These are phyloP conservation scores for Calyptomena viridis DNA, from an alignment of 2,113 vertebrate genomes.

Conservation along the genomic window DNA sequence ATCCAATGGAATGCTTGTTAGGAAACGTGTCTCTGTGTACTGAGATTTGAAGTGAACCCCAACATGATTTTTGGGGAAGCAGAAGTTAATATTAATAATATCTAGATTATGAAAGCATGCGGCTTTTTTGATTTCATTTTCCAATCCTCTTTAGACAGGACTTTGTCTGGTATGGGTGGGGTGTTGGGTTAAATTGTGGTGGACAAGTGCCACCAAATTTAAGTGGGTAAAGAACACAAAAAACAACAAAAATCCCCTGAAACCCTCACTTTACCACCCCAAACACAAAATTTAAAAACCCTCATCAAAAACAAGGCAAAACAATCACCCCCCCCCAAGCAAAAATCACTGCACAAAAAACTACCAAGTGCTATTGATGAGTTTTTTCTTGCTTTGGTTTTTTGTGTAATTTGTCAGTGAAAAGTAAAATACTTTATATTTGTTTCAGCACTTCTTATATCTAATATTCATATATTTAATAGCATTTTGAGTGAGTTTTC, in stretches of 20 bases:
- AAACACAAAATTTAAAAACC: neutral
- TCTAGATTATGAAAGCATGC: neutral
- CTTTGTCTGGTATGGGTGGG: neutral
- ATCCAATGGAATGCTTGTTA: neutral
- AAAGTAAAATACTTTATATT: neutral
- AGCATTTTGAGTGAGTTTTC: neutral
- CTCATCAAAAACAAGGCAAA: neutral
- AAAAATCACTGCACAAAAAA: rapidly evolving
- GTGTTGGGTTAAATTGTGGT: neutral
- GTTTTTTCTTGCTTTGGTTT: neutral
- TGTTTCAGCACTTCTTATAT: neutral
- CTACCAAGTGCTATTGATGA: neutral
- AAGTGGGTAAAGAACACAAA: neutral
- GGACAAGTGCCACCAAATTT: neutral
- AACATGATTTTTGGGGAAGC: neutral
- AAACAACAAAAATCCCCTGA: neutral
- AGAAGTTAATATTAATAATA: neutral
- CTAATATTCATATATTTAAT: neutral
- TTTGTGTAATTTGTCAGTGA: neutral
- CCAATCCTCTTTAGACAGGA: neutral
- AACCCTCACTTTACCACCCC: neutral
- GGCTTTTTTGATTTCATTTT: neutral
- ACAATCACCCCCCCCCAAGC: neutral
- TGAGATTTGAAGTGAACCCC: neutral
- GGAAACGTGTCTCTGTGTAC: neutral